phyloP scores from a whole-genome alignment of 2,113 vertebrate species.

The Oxyura jamaicensis region DNA sequence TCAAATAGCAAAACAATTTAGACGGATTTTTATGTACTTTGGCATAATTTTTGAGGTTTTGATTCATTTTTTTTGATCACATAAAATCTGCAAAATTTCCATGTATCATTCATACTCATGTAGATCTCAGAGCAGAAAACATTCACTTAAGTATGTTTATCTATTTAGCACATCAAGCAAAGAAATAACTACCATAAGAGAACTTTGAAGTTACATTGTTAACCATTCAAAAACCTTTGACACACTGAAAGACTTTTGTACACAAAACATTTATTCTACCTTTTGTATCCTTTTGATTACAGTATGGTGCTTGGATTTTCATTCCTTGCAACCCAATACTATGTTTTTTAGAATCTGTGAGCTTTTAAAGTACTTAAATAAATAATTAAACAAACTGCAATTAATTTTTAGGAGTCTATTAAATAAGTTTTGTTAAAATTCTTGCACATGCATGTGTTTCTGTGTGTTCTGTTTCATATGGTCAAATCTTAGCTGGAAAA shows the following conservation, averaged over 20 bases:
- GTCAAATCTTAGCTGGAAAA: background rate
- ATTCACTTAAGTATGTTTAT: background rate
- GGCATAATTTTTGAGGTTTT: background rate
- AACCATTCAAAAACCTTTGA: background rate
- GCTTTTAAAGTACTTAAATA: background rate
- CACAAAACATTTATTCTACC: background rate
- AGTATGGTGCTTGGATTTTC: rapidly evolving
- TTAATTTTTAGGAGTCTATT: background rate
- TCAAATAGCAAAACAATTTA: background rate
- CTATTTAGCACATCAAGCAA: background rate
- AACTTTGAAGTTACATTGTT: background rate
- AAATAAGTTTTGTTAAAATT: background rate
- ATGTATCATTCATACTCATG: background rate
- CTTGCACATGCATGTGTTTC: background rate
- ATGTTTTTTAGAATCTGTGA: background rate
- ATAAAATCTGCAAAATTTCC: background rate
- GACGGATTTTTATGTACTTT: background rate
- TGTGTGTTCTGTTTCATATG: background rate
- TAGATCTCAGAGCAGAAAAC: background rate
- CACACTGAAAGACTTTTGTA: background rate
- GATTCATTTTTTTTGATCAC: background rate
- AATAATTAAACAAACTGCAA: background rate
- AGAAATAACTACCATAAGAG: background rate
- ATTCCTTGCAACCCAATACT: background rate
- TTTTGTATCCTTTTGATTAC: background rate